These are phyloP conservation scores for Stenotaenia linearis DNA, from an alignment of 2,888 invertebrate species.

Conservation along the genomic window DNA sequence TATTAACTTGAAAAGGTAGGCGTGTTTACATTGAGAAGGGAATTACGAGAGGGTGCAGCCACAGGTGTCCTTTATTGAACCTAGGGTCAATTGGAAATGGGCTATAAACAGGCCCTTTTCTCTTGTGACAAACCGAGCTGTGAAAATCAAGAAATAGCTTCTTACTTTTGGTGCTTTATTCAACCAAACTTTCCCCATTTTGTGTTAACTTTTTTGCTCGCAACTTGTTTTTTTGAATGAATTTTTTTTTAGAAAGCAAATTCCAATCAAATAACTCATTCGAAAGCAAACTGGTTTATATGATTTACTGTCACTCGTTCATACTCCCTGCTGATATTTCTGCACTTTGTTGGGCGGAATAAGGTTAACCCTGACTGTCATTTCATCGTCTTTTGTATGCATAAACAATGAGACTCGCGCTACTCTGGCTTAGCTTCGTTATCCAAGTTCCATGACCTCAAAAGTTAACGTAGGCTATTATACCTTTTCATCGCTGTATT, in stretches of 20 bases:
- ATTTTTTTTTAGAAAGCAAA: not conserved
- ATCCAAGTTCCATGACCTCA: not conserved
- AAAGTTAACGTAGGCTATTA: not conserved
- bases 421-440: not conserved
- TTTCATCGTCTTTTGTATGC: slow-evolving; percentile 1
- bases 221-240: not conserved
- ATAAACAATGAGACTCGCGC: not conserved
- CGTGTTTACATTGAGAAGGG: slow-evolving; percentile 17
- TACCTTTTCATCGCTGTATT: not conserved
- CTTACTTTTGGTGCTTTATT: not conserved
- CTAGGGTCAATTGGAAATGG: slow-evolving; percentile 16
- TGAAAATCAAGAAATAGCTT: not conserved
- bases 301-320: slow-evolving; percentile 11
- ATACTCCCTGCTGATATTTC: slow-evolving; percentile 13
- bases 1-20: slow-evolving; percentile 5
- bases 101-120: not conserved
- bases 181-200: not conserved
- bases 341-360: not conserved
- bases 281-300: slow-evolving; percentile 7
- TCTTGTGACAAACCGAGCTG: not conserved
- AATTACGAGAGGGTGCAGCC: slow-evolving; percentile 8
- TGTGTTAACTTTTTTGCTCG: not conserved
- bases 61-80: slow-evolving; percentile 24
- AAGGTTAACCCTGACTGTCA: slow-evolving; percentile 8
- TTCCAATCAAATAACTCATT: slow-evolving; percentile 23